Conservation (phyloP, 2,797 vertebrate genomes). For the Cheirogaleus major region DNA sequence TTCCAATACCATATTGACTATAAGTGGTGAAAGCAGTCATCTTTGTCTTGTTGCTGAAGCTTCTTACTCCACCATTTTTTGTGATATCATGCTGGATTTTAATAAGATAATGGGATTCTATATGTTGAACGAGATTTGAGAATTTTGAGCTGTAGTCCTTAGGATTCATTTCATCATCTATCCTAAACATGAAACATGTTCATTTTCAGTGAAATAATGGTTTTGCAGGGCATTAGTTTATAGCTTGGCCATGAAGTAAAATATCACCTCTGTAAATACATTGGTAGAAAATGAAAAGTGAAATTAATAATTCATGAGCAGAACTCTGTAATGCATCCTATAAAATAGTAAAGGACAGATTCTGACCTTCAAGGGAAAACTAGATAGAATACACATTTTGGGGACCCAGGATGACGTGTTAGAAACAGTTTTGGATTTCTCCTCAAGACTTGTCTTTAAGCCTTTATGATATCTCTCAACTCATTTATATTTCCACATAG, state of each 20-base stretch:
- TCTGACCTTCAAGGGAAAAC: neutral
- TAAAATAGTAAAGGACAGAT: neutral
- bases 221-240: neutral
- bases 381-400: neutral
- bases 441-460: neutral
- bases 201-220: neutral
- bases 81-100: neutral
- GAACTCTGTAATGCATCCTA: neutral
- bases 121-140: neutral
- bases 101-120: conserved; percentile 15
- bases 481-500: neutral
- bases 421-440: neutral
- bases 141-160: neutral
- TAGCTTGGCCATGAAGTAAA: neutral
- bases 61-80: neutral
- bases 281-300: conserved; percentile 26
- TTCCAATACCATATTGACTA: neutral
- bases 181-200: neutral
- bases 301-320: neutral
- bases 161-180: neutral
- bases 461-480: neutral
- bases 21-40: neutral
- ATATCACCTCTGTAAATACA: neutral
- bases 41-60: neutral
- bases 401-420: neutral